Evolutionary conservation across 2,888 invertebrate genomes (phyloP), one percentile per base, ranked within the genome.

Genomic region (Phytoseiulus persimilis): DNA sequence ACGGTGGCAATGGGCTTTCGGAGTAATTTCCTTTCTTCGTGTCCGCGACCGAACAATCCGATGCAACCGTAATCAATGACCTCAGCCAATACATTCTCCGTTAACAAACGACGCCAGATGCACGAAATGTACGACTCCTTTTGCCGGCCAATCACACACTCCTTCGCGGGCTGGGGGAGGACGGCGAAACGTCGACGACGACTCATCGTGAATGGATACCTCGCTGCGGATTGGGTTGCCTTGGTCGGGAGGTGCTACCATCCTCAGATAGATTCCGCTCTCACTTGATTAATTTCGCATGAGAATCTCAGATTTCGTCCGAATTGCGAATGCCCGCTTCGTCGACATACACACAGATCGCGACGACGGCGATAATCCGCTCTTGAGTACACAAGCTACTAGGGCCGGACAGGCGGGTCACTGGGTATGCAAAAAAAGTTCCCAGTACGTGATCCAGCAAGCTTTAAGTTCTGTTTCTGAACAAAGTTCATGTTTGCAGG

Each of bases 401-500:
- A 3, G 18, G 65, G 14, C 65, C 23, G 28, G 14, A 28, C 28
- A 65, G 18, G 28, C 18, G 28, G 65, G 65, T 28, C 65, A 28
- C 65, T 18, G 65, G 1, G 65, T 28, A 14, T 23, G 28, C 18
- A 23, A 1, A 23, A 65, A 65, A 65, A 65, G 65, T 65, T 28
- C 18, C 65, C 65, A 65, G 18, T 65, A 65, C 65, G 28, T 23
- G 65, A 28, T 65, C 28, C 2, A 65, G 65, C 1, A 23, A 65
- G 28, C 14, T 2, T 23, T 65, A 28, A 28, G 14, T 65, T 14
- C 18, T 65, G 28, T 65, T 65, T 1, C 65, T 18, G 11, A 28
- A 65, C 14, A 65, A 65, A 65, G 28, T 65, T 65, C 18, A 28
- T 65, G 28, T 87, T 32, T 91, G 1, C 93, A 97, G 96, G 96